Conservation (phyloP, 1,140 invertebrate species). For the Rhynchophorus ferrugineus region DNA sequence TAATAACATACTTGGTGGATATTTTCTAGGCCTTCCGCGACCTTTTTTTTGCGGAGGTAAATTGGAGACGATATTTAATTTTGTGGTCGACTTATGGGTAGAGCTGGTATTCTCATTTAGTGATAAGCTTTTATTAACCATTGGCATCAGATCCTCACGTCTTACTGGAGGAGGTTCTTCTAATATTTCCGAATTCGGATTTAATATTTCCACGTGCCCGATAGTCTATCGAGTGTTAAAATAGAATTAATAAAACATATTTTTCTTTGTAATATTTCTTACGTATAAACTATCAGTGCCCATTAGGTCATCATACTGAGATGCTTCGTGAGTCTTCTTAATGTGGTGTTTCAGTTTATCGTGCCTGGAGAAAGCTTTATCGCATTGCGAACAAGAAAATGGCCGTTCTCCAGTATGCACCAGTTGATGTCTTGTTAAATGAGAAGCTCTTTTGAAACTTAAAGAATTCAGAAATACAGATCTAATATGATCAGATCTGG, state of each 20-base stretch:
- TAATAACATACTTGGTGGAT: constrained; percentile 24
- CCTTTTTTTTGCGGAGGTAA: constrained; percentile 17
- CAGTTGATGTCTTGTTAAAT: constrained; percentile 65
- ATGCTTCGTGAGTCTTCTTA: constrained; percentile 30
- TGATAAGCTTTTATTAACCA: not conserved
- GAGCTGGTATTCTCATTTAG: not conserved
- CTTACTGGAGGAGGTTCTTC: constrained; percentile 6
- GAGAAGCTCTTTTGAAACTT: constrained; percentile 56
- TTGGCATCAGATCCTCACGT: constrained; percentile 11
- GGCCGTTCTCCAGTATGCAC: constrained; percentile 54
- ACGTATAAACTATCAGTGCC: constrained; percentile 13
- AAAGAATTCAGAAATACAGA: constrained; percentile 13
- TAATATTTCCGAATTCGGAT: not conserved
- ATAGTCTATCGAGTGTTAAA: constrained; percentile 13
- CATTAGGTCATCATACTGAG: constrained; percentile 14
- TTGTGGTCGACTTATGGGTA: no score
- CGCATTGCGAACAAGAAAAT: constrained; percentile 50
- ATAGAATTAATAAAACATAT: not conserved
- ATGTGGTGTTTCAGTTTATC: constrained; percentile 52
- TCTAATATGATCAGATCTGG: not conserved
- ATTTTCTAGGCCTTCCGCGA: constrained; percentile 28
- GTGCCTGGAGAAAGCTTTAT: constrained; percentile 57
- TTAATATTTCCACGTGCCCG: constrained; percentile 17
- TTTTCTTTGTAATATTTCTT: not conserved
- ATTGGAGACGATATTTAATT: no score